Evolutionary conservation across 2,888 invertebrate genomes (phyloP).

Genomic region (Molorchus minor): DNA sequence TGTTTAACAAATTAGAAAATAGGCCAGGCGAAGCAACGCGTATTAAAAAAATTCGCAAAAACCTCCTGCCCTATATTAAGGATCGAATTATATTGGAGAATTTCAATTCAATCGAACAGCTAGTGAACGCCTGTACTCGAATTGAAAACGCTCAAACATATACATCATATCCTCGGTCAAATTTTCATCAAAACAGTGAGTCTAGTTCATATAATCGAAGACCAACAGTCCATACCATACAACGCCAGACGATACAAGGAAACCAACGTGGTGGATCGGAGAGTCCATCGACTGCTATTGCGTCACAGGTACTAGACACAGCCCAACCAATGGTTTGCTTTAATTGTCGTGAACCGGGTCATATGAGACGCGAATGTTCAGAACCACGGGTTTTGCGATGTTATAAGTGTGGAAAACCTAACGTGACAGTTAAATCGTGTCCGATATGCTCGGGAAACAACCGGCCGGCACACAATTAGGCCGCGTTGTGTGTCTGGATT

Average conservation of each 20-base stretch:
- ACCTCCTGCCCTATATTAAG: background rate
- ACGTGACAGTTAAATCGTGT: background rate
- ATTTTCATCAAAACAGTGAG: background rate
- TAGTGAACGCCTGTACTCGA: background rate
- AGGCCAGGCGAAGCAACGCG: background rate
- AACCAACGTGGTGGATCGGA: no score
- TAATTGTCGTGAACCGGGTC: background rate
- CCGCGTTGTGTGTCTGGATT: background rate
- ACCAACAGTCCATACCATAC: no score
- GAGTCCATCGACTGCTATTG: no score
- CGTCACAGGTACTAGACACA: no score
- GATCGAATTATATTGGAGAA: background rate
- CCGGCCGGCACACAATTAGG: slow-evolving; percentile 3
- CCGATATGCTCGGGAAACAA: slow-evolving; percentile 7
- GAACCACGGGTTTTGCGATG: background rate
- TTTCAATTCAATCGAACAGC: background rate
- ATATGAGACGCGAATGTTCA: background rate
- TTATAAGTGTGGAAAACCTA: background rate
- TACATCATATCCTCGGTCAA: background rate
- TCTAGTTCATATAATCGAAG: background rate
- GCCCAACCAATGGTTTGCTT: background rate
- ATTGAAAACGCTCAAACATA: background rate
- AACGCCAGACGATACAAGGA: no score
- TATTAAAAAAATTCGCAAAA: background rate
- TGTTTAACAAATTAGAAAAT: background rate